Conservation (phyloP, 2,888 invertebrate species). For the Perdita meconis region DNA sequence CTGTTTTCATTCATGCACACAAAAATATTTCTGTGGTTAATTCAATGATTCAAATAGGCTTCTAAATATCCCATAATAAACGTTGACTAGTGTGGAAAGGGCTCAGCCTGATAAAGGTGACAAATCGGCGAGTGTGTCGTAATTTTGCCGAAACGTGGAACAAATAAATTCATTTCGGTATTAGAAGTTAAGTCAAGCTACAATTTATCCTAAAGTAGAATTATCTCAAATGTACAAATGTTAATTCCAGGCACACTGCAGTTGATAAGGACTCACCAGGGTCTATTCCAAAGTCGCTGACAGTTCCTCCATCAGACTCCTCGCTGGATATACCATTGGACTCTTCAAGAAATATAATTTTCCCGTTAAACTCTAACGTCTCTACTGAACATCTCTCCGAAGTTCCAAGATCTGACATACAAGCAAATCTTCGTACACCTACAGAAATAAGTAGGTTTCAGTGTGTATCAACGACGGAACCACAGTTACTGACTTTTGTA, state of each 20-base stretch:
- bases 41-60: not conserved
- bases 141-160: no score
- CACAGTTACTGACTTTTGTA: not conserved
- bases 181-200: no score
- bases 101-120: no score
- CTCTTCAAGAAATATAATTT: slow-evolving; percentile 29
- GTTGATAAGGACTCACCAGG: slow-evolving; percentile 84
- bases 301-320: slow-evolving; percentile 27
- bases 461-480: not conserved
- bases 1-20: not conserved
- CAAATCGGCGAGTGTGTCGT: no score
- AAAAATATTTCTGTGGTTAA: not conserved
- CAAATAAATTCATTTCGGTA: no score
- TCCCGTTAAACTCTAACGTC: slow-evolving; percentile 36
- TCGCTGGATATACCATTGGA: slow-evolving; percentile 25
- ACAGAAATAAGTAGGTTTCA: slow-evolving; percentile 10
- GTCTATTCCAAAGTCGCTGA: slow-evolving; percentile 64
- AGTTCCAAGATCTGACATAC: no score
- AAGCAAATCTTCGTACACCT: no score
- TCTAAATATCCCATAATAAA: no score
- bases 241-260: slow-evolving; percentile 83
- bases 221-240: not conserved
- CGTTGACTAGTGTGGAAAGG: no score
- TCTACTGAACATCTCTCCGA: slow-evolving; percentile 11
- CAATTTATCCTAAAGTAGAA: no score